Evolutionary conservation across 1,140 invertebrate species (phyloP), one percentile per base, ranked within the genome.

Genomic region (Ectropis grisescens): DNA sequence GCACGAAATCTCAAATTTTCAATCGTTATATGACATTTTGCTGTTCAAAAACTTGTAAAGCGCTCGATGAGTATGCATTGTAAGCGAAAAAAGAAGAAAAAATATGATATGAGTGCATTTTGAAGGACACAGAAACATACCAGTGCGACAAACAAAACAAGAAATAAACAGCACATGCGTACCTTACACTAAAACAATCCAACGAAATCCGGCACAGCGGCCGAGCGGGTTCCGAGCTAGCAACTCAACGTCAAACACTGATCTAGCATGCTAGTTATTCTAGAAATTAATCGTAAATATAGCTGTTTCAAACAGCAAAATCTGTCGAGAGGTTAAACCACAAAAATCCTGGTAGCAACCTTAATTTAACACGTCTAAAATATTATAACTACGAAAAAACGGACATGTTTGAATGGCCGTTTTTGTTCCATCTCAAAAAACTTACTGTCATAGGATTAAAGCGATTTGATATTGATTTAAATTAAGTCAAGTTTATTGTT

Each of bases 71-170:
- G 13, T 49, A 57, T 70, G 62, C 59, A 64, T 57, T 56, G 31
- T n/a, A 74, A 75, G 57, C 53, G 38, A 47, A 48, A 45, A 46
- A 59, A 47, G 10, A 47, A 37, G 53, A 65, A 52, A 45, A 46
- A 60, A 49, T 72, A 78, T 72, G 72, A 78, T 65, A 58, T 71
- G 52, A 64, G 68, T 76, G 69, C 71, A 61, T 62, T 55, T 65
- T 55, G 69, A 76, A 75, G 74, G 75, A 74, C 69, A 71, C 29
- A 67, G 62, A 67, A 60, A 29, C 75, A 75, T 76, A 69, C 75
- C 46, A 30, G n/a, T 15, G 27, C 27, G 27, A 38, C 29, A 45
- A 43, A 54, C 32, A 48, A 41, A 51, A 33, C 13, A 42, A 29
- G 47, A 46, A 69, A 59, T 44, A 58, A 48, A 39, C 28, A 24